phyloP scores from a whole-genome alignment of 2,113 vertebrate species.

The Talpa occidentalis region DNA sequence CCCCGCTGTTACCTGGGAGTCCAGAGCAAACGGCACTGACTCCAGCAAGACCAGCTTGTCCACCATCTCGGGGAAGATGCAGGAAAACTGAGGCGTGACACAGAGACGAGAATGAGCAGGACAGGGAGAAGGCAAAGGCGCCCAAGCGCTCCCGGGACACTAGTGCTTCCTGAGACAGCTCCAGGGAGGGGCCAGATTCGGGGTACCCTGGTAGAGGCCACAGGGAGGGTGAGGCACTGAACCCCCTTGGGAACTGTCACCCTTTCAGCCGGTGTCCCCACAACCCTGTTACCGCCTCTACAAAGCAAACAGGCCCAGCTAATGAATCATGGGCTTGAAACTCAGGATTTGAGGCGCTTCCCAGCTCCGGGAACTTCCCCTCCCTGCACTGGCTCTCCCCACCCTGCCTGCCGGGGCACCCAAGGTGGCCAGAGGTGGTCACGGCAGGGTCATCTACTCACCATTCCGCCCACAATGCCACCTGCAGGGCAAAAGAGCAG shows the following conservation, averaged over 20 bases:
- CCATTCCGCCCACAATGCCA: conserved; percentile 86
- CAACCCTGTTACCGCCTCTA: accelerated
- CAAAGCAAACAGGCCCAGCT: background rate
- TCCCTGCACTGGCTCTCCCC: background rate
- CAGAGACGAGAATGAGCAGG: background rate
- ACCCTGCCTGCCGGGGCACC: background rate
- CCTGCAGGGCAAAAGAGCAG: conserved; percentile 81
- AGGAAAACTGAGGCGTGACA: conserved; percentile 86
- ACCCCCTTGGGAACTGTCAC: background rate
- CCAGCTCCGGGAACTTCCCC: too few relatives aligned
- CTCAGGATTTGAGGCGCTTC: accelerated
- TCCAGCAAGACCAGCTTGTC: conserved; percentile 92
- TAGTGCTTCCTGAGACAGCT: background rate
- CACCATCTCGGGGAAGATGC: conserved; percentile 94
- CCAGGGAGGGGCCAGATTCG: background rate
- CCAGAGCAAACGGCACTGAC: conserved; percentile 86
- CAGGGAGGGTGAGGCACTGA: too few relatives aligned
- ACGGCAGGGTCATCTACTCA: conserved; percentile 73
- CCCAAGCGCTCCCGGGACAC: background rate
- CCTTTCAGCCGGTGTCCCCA: accelerated
- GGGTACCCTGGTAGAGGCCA: background rate
- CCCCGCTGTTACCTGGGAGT: conserved; percentile 72
- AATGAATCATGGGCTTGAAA: background rate
- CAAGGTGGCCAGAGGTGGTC: background rate
- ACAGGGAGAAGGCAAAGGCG: too few relatives aligned